Evolutionary conservation across 2,113 vertebrate genomes (phyloP).

Genomic region (Crocuta crocuta): DNA sequence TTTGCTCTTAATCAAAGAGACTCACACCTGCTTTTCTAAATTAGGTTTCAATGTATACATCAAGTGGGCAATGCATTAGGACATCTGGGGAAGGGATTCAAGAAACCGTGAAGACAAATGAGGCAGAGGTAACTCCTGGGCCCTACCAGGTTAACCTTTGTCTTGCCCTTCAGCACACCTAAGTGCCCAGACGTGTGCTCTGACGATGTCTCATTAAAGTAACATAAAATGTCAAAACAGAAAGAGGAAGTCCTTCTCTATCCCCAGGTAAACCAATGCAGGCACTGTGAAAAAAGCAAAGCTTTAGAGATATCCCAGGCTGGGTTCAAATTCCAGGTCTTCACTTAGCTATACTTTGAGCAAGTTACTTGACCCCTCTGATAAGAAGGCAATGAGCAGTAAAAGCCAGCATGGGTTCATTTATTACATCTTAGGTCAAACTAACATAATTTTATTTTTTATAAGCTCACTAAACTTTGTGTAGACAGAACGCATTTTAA

Average conservation of each 20-base stretch:
- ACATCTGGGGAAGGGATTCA: background rate
- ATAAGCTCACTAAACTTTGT: background rate
- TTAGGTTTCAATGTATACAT: constrained; percentile 2
- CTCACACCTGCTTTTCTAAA: background rate
- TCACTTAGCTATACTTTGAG: background rate
- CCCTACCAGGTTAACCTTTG: background rate
- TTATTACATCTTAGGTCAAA: background rate
- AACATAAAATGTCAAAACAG: background rate
- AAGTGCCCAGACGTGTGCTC: background rate
- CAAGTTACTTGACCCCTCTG: background rate
- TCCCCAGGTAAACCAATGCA: background rate
- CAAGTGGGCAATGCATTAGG: background rate
- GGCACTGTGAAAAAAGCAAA: background rate
- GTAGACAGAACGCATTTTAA: background rate
- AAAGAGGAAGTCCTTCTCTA: background rate
- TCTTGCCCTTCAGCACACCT: background rate
- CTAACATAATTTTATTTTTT: background rate
- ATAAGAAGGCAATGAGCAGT: background rate
- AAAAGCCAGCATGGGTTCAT: background rate
- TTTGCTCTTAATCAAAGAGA: background rate
- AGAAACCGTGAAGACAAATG: background rate
- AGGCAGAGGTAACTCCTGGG: background rate
- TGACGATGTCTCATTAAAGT: background rate
- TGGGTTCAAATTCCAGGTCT: background rate
- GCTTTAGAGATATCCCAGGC: background rate